A percentile compares a stretch with the other conserved stretches of the same genome.
Conservation (phyloP, 2,797 vertebrate genomes). For the Acanthornis magna region DNA sequence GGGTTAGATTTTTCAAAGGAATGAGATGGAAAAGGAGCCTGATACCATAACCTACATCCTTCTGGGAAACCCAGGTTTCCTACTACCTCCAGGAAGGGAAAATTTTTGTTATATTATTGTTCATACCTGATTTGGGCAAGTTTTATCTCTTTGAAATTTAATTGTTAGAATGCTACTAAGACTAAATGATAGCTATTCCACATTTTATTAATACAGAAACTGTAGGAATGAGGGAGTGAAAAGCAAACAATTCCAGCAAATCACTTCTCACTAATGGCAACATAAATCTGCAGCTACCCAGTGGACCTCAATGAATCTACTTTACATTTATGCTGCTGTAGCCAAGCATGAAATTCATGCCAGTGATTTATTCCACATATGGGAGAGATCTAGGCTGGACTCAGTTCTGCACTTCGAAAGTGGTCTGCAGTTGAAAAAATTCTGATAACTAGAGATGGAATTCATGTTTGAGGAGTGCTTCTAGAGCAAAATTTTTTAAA, state of each 20-base stretch:
- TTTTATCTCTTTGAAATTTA: not conserved
- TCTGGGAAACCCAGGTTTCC: not conserved
- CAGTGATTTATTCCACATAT: constrained; percentile 14
- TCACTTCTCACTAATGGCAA: constrained; percentile 18
- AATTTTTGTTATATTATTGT: not conserved
- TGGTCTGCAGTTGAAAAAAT: not conserved
- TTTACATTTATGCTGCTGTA: constrained; percentile 11
- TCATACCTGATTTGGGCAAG: not conserved
- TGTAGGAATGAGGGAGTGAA: not conserved
- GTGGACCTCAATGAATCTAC: constrained; percentile 19
- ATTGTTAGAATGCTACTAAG: not conserved
- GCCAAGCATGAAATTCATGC: not conserved
- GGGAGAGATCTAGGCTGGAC: not conserved
- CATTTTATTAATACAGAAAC: not conserved
- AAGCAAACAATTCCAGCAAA: constrained; percentile 30
- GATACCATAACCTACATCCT: not conserved
- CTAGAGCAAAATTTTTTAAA: not conserved
- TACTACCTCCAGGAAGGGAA: not conserved
- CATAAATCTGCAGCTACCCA: constrained; percentile 38
- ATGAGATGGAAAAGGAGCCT: not conserved
- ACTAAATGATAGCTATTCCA: not conserved
- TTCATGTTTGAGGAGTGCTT: not conserved
- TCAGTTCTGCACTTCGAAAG: not conserved
- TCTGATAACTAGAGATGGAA: not conserved
- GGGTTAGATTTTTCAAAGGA: not conserved